phyloP scores from a whole-genome alignment of 2,797 vertebrate genomes.

The Tiaroga cobitis region DNA sequence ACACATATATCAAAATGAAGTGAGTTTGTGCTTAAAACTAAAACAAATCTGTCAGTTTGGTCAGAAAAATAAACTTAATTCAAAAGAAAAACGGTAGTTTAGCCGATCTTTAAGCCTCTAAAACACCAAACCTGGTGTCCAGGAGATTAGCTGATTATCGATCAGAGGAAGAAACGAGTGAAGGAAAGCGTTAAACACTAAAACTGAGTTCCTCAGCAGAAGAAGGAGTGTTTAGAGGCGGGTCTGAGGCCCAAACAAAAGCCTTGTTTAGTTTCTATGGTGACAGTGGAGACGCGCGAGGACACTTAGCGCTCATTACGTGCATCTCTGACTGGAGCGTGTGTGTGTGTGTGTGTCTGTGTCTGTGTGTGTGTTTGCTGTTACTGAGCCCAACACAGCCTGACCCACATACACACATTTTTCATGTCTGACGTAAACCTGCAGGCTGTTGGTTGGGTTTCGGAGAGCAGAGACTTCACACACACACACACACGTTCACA shows the following conservation, averaged over 20 bases:
- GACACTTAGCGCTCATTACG: slow-evolving; percentile 59
- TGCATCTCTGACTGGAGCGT: slow-evolving; percentile 53
- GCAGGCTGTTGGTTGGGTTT: slow-evolving; percentile 50
- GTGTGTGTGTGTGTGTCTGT: too few relatives aligned
- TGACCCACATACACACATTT: slow-evolving; percentile 60
- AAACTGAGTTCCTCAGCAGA: slow-evolving; percentile 1
- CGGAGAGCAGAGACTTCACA: slow-evolving; percentile 26
- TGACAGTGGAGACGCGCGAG: slow-evolving; percentile 58
- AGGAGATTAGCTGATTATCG: too few relatives aligned
- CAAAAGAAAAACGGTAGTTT: too few relatives aligned
- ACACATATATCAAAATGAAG: too few relatives aligned
- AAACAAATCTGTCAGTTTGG: too few relatives aligned
- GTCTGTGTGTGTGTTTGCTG: slow-evolving; percentile 60
- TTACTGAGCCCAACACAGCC: slow-evolving; percentile 54
- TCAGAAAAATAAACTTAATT: too few relatives aligned
- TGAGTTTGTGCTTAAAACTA: not conserved
- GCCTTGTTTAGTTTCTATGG: slow-evolving; percentile 75
- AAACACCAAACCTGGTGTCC: not conserved
- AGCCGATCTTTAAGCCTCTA: too few relatives aligned
- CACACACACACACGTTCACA: too few relatives aligned
- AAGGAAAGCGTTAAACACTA: not conserved
- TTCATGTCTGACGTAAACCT: slow-evolving; percentile 61
- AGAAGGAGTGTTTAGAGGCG: not conserved
- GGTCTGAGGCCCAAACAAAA: slow-evolving; percentile 70
- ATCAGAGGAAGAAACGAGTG: not conserved